Conservation (phyloP, 2,888 invertebrate genomes). For the Cheilosia vulpina region DNA sequence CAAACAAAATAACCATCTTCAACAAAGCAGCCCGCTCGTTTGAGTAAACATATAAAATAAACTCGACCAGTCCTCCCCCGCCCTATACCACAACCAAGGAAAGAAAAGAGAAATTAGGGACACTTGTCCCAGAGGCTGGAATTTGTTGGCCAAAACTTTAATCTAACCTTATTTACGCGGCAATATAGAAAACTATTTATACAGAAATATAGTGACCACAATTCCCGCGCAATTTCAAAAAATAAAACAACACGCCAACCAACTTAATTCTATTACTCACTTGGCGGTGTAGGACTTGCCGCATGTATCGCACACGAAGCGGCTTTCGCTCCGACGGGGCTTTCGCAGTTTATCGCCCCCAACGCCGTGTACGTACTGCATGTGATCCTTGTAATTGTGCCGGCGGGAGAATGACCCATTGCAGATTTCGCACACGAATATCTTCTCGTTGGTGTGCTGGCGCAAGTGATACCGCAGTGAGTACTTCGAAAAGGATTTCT, state of each 20-base stretch:
- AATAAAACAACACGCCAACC: neutral
- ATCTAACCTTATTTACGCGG: constrained; percentile 50
- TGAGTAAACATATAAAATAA: too few species aligned
- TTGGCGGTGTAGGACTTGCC: constrained; percentile 84
- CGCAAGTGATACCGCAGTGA: constrained; percentile 89
- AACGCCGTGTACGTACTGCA: constrained; percentile 84
- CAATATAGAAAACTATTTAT: constrained; percentile 1
- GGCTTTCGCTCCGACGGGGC: constrained; percentile 38
- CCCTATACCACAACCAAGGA: too few species aligned
- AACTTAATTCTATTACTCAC: constrained; percentile 81
- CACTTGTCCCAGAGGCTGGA: neutral
- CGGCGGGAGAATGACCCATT: constrained; percentile 87
- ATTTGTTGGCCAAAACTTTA: constrained; percentile 29
- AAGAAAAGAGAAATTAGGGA: too few species aligned
- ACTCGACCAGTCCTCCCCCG: too few species aligned
- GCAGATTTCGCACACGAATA: constrained; percentile 88
- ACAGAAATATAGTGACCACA: neutral
- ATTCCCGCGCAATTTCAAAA: neutral
- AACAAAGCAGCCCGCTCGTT: too few species aligned
- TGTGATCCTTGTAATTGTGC: constrained; percentile 87
- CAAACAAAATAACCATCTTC: too few species aligned
- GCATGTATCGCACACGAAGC: constrained; percentile 83
- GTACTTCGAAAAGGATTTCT: constrained; percentile 87
- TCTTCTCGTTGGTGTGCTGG: constrained; percentile 90
- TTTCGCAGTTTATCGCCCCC: constrained; percentile 19